A percentile compares a stretch with the other conserved stretches of the same genome.
phyloP scores from a whole-genome alignment of 2,888 invertebrate species.

The Ormyrus rosae region DNA sequence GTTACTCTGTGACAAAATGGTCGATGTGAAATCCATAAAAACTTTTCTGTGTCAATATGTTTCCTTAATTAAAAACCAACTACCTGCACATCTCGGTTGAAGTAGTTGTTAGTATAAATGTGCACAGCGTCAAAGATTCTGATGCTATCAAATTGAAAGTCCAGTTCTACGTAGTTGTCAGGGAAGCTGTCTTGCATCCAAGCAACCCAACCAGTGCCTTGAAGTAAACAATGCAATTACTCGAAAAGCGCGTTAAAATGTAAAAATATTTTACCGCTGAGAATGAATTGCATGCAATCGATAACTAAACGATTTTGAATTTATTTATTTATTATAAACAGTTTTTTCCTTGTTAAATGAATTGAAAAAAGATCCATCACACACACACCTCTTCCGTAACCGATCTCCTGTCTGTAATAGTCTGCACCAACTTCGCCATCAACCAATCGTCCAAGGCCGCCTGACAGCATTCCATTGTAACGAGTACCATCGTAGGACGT shows the following conservation, averaged over 20 bases:
- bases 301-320: too few relatives aligned
- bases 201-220: slow-evolving; percentile 86
- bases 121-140: slow-evolving; percentile 83
- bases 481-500: slow-evolving; percentile 82
- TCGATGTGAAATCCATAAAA: too few relatives aligned
- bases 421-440: slow-evolving; percentile 82
- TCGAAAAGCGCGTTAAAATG: slow-evolving; percentile 53
- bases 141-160: slow-evolving; percentile 84
- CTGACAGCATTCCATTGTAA: slow-evolving; percentile 75
- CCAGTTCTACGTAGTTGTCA: slow-evolving; percentile 80
- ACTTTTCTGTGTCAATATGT: too few relatives aligned
- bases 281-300: too few relatives aligned
- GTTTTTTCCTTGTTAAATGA: too few relatives aligned
- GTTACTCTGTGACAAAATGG: too few relatives aligned
- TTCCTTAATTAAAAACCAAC: slow-evolving; percentile 40
- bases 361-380: too few relatives aligned
- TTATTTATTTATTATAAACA: too few relatives aligned
- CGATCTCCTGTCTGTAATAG: slow-evolving; percentile 80
- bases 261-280: not conserved
- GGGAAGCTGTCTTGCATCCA: slow-evolving; percentile 81
- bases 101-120: slow-evolving; percentile 85
- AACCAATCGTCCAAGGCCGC: slow-evolving; percentile 83
- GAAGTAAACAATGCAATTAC: slow-evolving; percentile 15
- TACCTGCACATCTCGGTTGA: slow-evolving; percentile 83
- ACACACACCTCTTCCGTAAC: slow-evolving; percentile 79